Evolutionary conservation across 2,888 invertebrate genomes (phyloP).

Genomic region (Halictus quadricinctus): DNA sequence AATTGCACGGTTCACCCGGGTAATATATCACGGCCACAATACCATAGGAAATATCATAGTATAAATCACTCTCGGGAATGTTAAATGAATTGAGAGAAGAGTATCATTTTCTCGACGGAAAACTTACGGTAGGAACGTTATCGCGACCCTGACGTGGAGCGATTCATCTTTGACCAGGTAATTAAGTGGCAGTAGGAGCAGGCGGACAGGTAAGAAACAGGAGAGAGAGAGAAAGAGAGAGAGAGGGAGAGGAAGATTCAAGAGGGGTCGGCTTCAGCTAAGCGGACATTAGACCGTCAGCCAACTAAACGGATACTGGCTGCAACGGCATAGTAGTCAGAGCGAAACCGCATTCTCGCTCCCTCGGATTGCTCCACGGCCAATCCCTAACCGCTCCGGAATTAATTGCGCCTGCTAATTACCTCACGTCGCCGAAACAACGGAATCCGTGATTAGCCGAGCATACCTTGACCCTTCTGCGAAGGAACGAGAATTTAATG

Average conservation of each 20-base stretch:
- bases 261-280: slow-evolving; percentile 23
- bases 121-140: slow-evolving; percentile 7
- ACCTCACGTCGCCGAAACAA: slow-evolving; percentile 69
- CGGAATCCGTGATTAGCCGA: slow-evolving; percentile 69
- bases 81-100: slow-evolving; percentile 10
- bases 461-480: slow-evolving; percentile 59
- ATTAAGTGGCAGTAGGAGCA: slow-evolving; percentile 44
- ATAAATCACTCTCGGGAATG: slow-evolving; percentile 9
- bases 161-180: slow-evolving; percentile 41
- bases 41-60: background rate
- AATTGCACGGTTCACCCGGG: background rate
- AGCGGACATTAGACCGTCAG: slow-evolving; percentile 51
- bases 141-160: background rate
- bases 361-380: slow-evolving; percentile 56
- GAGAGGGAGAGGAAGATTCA: background rate
- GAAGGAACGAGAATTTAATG: slow-evolving; percentile 47
- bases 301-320: slow-evolving; percentile 48
- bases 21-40: background rate
- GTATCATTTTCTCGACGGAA: slow-evolving; percentile 5
- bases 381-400: slow-evolving; percentile 67
- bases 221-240: background rate
- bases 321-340: slow-evolving; percentile 46
- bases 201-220: slow-evolving; percentile 53
- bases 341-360: slow-evolving; percentile 64
- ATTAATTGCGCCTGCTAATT: slow-evolving; percentile 76